phyloP scores from a whole-genome alignment of 2,888 invertebrate genomes.

The Lysandra coridon region DNA sequence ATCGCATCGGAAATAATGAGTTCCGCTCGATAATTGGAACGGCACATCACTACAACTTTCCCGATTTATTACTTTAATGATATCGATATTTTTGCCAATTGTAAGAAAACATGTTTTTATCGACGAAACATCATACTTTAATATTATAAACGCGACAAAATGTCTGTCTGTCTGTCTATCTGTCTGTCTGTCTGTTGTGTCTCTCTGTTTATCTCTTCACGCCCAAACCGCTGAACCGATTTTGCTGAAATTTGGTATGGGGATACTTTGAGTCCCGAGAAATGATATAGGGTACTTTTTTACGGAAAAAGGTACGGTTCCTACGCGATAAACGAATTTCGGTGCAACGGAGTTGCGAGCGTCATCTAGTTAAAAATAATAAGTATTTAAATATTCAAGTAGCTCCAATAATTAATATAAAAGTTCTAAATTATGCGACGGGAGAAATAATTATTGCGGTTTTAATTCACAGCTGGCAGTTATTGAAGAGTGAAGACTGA shows the following conservation, averaged over 20 bases:
- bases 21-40: constrained; percentile 75
- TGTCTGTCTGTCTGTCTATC: no score
- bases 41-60: constrained; percentile 50
- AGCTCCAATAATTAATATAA: neutral
- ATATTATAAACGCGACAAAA: no score
- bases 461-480: constrained; percentile 7
- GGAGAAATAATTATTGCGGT: neutral
- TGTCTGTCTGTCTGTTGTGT: no score
- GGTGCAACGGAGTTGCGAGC: no score
- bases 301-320: no score
- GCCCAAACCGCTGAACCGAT: no score
- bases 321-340: no score
- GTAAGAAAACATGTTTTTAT: neutral
- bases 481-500: neutral
- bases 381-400: neutral
- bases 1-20: constrained; percentile 74
- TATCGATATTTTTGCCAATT: constrained; percentile 9
- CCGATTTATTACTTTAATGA: constrained; percentile 34
- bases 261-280: no score
- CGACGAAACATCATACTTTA: neutral
- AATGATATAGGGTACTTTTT: no score
- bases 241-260: no score
- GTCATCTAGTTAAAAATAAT: neutral
- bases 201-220: no score
- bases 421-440: neutral